Conservation (phyloP, 2,888 invertebrate genomes). For the Drosophila paranaensis region DNA sequence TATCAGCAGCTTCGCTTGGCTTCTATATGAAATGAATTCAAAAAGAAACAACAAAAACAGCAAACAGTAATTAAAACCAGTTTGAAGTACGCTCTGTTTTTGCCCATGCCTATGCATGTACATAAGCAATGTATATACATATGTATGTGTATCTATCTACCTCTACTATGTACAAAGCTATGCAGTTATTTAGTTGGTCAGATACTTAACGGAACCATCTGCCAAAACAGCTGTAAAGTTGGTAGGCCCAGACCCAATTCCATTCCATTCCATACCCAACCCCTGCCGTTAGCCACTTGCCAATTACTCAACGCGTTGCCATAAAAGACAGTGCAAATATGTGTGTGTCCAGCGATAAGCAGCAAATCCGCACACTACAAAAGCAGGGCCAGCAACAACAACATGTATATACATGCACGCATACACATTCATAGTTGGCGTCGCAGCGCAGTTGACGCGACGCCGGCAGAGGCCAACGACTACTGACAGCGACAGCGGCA, state of each 20-base stretch:
- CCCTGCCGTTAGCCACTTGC: slow-evolving; percentile 22
- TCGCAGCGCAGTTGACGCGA: slow-evolving; percentile 28
- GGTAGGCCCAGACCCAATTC: slow-evolving; percentile 32
- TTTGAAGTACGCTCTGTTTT: slow-evolving; percentile 40
- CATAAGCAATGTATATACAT: background rate
- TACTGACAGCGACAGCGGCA: slow-evolving; percentile 24
- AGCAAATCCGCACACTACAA: slow-evolving; percentile 49
- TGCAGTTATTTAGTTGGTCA: slow-evolving; percentile 23
- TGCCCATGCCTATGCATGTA: slow-evolving; percentile 8
- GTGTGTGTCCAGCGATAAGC: slow-evolving; percentile 57
- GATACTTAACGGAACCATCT: slow-evolving; percentile 22
- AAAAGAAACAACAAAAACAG: slow-evolving; percentile 12
- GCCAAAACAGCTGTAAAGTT: slow-evolving; percentile 34
- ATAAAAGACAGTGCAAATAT: slow-evolving; percentile 64
- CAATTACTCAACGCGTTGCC: slow-evolving; percentile 61
- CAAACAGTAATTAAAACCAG: slow-evolving; percentile 41
- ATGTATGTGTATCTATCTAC: background rate
- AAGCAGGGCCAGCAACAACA: slow-evolving; percentile 22
- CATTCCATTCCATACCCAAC: background rate
- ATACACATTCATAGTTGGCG: slow-evolving; percentile 46
- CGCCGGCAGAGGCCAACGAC: slow-evolving; percentile 43
- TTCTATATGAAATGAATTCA: slow-evolving; percentile 7
- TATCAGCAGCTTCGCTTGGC: slow-evolving; percentile 11
- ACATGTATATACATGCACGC: slow-evolving; percentile 10
- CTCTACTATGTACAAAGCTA: background rate